Conservation (phyloP, 2,888 invertebrate species). For the Pristionchus maxplancki region DNA sequence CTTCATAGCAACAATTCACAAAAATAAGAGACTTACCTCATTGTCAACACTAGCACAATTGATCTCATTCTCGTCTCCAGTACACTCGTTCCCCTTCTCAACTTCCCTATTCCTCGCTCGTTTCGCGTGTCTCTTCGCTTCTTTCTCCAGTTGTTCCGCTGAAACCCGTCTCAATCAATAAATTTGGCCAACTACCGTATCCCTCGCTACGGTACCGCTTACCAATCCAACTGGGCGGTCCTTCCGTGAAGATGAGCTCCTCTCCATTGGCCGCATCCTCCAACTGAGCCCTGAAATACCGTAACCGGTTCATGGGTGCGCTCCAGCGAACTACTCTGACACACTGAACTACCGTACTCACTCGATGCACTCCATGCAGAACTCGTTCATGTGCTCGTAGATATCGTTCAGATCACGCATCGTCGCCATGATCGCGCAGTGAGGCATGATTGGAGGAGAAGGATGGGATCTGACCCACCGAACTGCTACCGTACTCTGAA, state of each 20-base stretch:
- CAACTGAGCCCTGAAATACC: background rate
- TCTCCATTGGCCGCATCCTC: background rate
- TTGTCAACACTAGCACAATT: too few relatives aligned
- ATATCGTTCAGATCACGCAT: slow-evolving; percentile 26
- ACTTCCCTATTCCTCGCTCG: background rate
- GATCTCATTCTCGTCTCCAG: background rate
- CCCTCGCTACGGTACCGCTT: too few relatives aligned
- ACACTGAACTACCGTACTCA: background rate
- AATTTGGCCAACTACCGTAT: too few relatives aligned
- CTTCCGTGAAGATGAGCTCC: slow-evolving; percentile 7
- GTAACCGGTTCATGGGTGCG: background rate
- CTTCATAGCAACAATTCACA: too few relatives aligned
- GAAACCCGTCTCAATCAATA: too few relatives aligned
- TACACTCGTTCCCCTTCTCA: background rate
- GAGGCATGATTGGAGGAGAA: background rate
- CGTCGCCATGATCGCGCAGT: background rate
- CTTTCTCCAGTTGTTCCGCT: background rate
- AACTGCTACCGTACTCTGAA: slow-evolving; percentile 1
- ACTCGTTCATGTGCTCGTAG: slow-evolving; percentile 9
- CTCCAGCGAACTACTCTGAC: background rate
- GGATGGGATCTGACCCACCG: background rate
- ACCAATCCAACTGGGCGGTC: background rate
- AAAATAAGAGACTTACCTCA: too few relatives aligned
- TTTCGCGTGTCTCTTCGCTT: background rate
- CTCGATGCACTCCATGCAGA: slow-evolving; percentile 24